phyloP scores from a whole-genome alignment of 2,888 invertebrate species.

The Acholoe squamosa region DNA sequence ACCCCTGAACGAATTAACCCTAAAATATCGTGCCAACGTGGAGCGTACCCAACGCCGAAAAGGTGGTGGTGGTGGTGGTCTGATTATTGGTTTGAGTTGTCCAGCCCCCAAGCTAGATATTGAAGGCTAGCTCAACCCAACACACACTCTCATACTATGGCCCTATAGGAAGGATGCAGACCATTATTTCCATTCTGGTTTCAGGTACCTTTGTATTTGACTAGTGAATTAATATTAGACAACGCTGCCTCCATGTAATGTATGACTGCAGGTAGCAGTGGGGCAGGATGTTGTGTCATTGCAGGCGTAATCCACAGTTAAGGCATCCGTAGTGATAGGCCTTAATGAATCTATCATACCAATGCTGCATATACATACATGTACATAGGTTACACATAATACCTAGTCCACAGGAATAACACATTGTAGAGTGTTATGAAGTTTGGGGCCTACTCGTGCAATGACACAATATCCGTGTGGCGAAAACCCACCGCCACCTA shows the following conservation, averaged over 20 bases:
- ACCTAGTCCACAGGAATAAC: constrained; percentile 33
- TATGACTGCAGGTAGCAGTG: background rate
- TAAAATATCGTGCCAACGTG: background rate
- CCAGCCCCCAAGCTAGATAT: background rate
- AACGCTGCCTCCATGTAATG: constrained; percentile 40
- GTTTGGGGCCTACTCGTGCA: constrained; percentile 3
- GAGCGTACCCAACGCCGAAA: constrained; percentile 42
- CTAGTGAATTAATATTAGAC: background rate
- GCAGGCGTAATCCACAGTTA: background rate
- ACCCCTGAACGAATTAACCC: constrained; percentile 23
- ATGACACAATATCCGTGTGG: constrained; percentile 38
- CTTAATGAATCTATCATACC: constrained; percentile 40
- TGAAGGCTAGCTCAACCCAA: background rate
- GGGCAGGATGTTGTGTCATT: constrained; percentile 27
- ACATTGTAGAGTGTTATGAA: constrained; percentile 30
- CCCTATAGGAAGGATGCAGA: background rate
- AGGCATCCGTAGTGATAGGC: constrained; percentile 56
- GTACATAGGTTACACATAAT: constrained; percentile 29
- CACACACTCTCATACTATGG: background rate
- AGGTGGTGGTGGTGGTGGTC: constrained; percentile 54
- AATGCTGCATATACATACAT: constrained; percentile 53
- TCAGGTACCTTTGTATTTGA: background rate
- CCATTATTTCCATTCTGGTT: background rate
- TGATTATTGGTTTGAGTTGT: constrained; percentile 3
- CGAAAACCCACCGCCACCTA: background rate